Base-by-base conservation (phyloP, 2,113 vertebrate species). In the Plecotus auritus region DNA sequence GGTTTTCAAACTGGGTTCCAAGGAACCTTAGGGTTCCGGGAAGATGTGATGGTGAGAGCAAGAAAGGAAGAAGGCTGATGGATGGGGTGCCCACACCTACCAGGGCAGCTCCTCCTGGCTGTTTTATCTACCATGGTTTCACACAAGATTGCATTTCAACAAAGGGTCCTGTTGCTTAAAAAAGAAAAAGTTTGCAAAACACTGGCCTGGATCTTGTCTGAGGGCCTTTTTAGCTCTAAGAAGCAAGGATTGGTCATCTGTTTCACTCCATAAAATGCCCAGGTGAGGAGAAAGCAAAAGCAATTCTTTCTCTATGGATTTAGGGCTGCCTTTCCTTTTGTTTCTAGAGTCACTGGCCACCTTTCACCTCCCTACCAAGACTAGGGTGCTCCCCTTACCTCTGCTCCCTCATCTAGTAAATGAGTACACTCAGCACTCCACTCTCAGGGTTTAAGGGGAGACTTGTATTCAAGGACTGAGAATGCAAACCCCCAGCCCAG, bases 241-340 rank as follows among this genome's bases (percentile, higher is more conserved):
- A 77, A 47, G 61, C 28, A n/a, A 83, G 56, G 40, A 42, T 32
- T 72, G 47, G 56, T 73, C 69, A 26, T 69, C 18, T 26, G 0
- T 51, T 28, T 81, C 11, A 77, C 45, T 32, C 28, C 61, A 23
- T 32, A n/a, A 90, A 82, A 88, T 69, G 51, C 13, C 23, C 10
- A 20, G 8, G 40, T 74, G 89, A 70, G 86, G 74, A 94, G 85
- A 92, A 92, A 81, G 40, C 81, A 90, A 70, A 93, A 78, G 1
- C 9, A 12, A 42, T 45, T 64, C 26, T 87, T 73, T 66, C 40
- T 64, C 77, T 72, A 8, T 18, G 78, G 32, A 45, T 56, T 72
- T 89, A 51, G 32, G 30, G 11, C 45, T 17, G 2, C 56, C 35
- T 88, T 85, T 66, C 47, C 30, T 90, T 74, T 66, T 26, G 56